Base-by-base conservation (phyloP, 2,888 invertebrate species). In the Zygaena filipendulae region DNA sequence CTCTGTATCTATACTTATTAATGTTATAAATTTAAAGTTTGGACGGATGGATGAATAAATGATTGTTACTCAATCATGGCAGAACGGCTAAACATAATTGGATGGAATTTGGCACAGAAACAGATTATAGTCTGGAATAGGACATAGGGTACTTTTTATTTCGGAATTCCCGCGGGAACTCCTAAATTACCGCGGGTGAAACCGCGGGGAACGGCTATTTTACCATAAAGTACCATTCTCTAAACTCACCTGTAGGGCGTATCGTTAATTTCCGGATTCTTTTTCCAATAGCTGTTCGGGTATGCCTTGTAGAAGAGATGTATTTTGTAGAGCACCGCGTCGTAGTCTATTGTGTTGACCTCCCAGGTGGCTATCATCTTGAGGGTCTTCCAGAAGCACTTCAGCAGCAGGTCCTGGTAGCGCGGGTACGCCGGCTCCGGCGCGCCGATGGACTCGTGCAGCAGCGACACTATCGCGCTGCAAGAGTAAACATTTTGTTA, bases 361-460 rank as follows among this genome's bases (percentile, higher is more conserved):
- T 86, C 84, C 86, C 94, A 93, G 26, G 87, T 85, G 0, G 92
- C 87, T 52, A 97, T 86, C 68, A 91, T 86, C 66, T 95, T 92
- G 9, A 95, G 87, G 33, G 94, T 90, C 58, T 95, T 92, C 97
- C 97, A 97, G 56, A 96, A 85, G 60, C 97, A 97, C 75, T 96
- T 94, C 85, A 94, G 91, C 1, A 92, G 85, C 23, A 94, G 70
- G 54, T 94, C 93, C 25, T 90, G 87, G 54, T 89, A 90, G 43
- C 92, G 87, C 0, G 86, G 84, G 45, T 54, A 74, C 0, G 61
- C 60, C 0, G 86, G 82, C 31, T 84, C 84, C 1, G 82, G 79
- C 1, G 84, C 84, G 32, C 85, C 86, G 27, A 95, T 89, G 13
- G 88, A 89, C 35, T 95, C 94, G 53, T 94, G 90, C n/a, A 97